Percentiles rank a stretch among this genome's conserved stretches.
phyloP scores from a whole-genome alignment of 2,888 invertebrate species.

The Hypomecis atomaria region DNA sequence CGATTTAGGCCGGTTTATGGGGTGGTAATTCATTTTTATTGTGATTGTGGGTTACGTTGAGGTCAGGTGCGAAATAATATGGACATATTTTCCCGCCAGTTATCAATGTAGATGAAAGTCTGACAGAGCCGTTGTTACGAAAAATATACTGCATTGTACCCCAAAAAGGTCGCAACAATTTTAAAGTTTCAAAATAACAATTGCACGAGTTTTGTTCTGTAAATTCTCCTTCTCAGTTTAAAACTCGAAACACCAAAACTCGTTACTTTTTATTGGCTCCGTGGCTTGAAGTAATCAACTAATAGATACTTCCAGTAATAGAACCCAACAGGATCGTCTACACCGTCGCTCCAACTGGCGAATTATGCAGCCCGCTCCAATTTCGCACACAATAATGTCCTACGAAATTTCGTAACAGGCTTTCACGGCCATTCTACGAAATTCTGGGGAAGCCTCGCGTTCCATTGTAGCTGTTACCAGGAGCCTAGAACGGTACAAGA shows the following conservation, averaged over 20 bases:
- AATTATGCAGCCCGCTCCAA: slow-evolving; percentile 31
- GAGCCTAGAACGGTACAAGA: slow-evolving; percentile 50
- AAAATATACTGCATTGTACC: not conserved
- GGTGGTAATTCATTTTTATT: slow-evolving; percentile 35
- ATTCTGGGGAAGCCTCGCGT: slow-evolving; percentile 31
- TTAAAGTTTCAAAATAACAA: not conserved
- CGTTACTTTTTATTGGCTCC: slow-evolving; percentile 13
- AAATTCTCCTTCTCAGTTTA: slow-evolving; percentile 4
- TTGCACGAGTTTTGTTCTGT: not conserved
- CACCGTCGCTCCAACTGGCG: slow-evolving; percentile 21
- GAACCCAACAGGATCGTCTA: slow-evolving; percentile 9
- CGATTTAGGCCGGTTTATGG: slow-evolving; percentile 25
- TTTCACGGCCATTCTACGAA: slow-evolving; percentile 32
- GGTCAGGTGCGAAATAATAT: slow-evolving; percentile 31
- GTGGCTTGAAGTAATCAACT: slow-evolving; percentile 21
- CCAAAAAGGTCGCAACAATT: not conserved
- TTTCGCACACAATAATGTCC: slow-evolving; percentile 34
- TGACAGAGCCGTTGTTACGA: not conserved
- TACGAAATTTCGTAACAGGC: slow-evolving; percentile 31
- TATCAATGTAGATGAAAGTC: not conserved
- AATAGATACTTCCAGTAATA: slow-evolving; percentile 20
- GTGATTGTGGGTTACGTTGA: slow-evolving; percentile 30
- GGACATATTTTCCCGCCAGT: slow-evolving; percentile 15
- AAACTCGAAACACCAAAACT: slow-evolving; percentile 9
- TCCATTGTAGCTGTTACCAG: slow-evolving; percentile 43